A percentile compares a stretch with the other conserved stretches of the same genome.
These are phyloP conservation scores for Salarias fasciatus DNA, from an alignment of 2,797 vertebrate genomes.

Conservation along the genomic window DNA sequence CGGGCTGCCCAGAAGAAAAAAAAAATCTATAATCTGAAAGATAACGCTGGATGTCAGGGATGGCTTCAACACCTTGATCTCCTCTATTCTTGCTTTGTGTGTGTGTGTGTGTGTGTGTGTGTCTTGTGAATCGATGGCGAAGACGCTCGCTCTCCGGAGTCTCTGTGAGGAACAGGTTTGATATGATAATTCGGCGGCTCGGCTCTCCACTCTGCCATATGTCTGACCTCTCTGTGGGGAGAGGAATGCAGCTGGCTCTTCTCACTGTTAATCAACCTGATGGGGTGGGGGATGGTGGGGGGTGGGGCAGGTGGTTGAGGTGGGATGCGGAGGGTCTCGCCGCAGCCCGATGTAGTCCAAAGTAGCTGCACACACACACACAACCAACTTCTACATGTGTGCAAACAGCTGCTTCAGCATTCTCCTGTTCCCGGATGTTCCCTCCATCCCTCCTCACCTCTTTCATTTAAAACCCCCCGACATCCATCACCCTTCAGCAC, in stretches of 20 bases:
- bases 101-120: background rate
- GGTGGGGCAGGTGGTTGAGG: slow-evolving; percentile 23
- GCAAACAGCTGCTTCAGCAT: slow-evolving; percentile 65
- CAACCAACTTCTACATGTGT: slow-evolving; percentile 32
- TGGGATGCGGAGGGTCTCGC: slow-evolving; percentile 37
- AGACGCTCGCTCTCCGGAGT: slow-evolving; percentile 59
- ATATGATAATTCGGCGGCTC: slow-evolving; percentile 82
- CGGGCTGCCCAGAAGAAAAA: slow-evolving; percentile 13
- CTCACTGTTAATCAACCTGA: slow-evolving; percentile 79
- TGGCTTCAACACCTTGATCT: slow-evolving; percentile 71
- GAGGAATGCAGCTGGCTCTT: slow-evolving; percentile 78
- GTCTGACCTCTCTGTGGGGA: slow-evolving; percentile 77
- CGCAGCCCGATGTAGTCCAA: slow-evolving; percentile 56
- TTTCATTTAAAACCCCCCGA: slow-evolving; percentile 52
- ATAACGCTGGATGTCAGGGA: slow-evolving; percentile 66
- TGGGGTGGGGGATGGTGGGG: slow-evolving; percentile 53
- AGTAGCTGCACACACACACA: slow-evolving; percentile 27
- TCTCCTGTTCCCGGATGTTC: slow-evolving; percentile 47
- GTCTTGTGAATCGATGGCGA: slow-evolving; percentile 51
- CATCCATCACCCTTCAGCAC: slow-evolving; percentile 68
- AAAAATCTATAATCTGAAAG: slow-evolving; percentile 55
- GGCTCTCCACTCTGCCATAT: slow-evolving; percentile 78
- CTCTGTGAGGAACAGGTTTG: slow-evolving; percentile 75
- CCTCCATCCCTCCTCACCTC: slow-evolving; percentile 49
- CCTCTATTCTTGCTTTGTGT: slow-evolving; percentile 54